Evolutionary conservation across 2,113 vertebrate species (phyloP).

Genomic region (Alosa alosa): DNA sequence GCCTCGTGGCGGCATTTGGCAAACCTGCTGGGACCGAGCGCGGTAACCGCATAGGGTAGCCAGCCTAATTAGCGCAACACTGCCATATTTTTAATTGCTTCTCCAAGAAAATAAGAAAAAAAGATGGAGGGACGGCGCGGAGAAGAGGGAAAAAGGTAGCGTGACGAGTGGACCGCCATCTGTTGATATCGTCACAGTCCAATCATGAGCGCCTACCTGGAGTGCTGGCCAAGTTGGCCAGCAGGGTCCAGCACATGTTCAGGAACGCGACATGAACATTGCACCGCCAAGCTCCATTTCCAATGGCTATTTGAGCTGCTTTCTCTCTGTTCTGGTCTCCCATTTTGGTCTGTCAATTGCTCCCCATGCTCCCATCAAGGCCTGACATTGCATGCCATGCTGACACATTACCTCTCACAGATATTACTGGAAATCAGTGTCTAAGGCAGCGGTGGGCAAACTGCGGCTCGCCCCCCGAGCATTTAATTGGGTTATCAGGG

Average conservation of each 20-base stretch:
- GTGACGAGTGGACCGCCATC: constrained; percentile 36
- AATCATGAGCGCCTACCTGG: constrained; percentile 1
- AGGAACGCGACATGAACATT: not conserved
- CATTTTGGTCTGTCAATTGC: not conserved
- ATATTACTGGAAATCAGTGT: not conserved
- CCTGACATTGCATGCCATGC: not conserved
- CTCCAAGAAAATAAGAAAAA: not conserved
- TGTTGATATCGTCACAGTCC: constrained; percentile 24
- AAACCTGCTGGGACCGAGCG: constrained; percentile 23
- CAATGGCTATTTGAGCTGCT: not conserved
- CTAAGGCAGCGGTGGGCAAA: not conserved
- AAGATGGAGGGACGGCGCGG: not conserved
- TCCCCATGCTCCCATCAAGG: not conserved
- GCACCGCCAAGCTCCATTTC: not conserved
- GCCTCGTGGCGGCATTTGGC: constrained; percentile 28
- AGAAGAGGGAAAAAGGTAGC: not conserved
- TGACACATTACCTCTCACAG: not conserved
- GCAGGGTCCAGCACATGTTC: not conserved
- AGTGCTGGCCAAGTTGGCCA: not conserved
- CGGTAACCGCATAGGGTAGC: constrained; percentile 19
- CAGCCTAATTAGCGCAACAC: constrained; percentile 22
- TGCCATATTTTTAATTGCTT: constrained; percentile 40
- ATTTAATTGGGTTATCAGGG: no score
- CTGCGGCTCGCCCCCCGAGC: no score
- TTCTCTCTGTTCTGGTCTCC: not conserved